Evolutionary conservation across 2,888 invertebrate genomes (phyloP).

Genomic region (Tromatobia lineatoria): DNA sequence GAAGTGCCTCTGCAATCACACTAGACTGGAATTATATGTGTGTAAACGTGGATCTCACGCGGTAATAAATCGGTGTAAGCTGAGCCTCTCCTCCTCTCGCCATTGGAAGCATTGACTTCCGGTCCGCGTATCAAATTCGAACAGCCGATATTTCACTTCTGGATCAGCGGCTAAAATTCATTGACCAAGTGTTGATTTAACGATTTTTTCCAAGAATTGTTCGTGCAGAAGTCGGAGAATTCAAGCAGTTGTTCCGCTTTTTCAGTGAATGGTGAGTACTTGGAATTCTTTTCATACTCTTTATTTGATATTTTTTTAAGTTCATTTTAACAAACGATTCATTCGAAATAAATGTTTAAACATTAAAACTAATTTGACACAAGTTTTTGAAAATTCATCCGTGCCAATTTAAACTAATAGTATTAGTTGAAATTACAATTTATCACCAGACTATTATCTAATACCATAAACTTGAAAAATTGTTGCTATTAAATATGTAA

Average conservation of each 20-base stretch:
- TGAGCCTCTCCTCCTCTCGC: conserved; percentile 1
- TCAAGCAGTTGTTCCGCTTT: background rate
- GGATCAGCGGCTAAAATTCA: background rate
- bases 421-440: background rate
- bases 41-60: background rate
- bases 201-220: background rate
- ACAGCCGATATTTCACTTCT: conserved; percentile 10
- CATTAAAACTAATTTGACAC: too few relatives aligned
- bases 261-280: conserved; percentile 3
- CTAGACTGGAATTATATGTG: background rate
- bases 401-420: too few relatives aligned
- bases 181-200: background rate
- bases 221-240: background rate
- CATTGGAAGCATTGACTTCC: conserved; percentile 29
- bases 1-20: background rate
- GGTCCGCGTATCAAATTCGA: conserved; percentile 41
- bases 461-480: background rate
- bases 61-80: conserved; percentile 47
- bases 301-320: background rate
- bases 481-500: background rate
- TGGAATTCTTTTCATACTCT: background rate
- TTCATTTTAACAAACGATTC: too few relatives aligned
- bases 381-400: too few relatives aligned
- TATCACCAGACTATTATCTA: background rate
- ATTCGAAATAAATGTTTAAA: too few relatives aligned